Evolutionary conservation across 1,140 invertebrate species (phyloP), one percentile per base, ranked within the genome.

Genomic region (Drosophila kanapiae): DNA sequence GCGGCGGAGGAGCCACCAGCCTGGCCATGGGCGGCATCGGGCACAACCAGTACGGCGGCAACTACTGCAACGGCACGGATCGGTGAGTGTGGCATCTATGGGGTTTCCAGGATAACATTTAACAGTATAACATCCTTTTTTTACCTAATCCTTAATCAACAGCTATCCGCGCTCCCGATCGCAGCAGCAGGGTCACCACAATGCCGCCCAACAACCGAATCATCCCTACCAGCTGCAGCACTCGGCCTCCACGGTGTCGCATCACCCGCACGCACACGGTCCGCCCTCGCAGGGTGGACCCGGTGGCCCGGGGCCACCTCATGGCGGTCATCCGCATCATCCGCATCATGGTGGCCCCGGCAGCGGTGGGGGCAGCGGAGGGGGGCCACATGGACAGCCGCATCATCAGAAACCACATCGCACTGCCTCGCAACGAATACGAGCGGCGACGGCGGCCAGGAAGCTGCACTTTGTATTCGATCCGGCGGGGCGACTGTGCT

Each of bases 381-480:
- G 48, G 29, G 64, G 62, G 1, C 29, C 33, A 3, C 68, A 62
- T 42, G 76, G 60, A 1, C 71, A 58, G 37, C 57, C 80, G 71
- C 82, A 90, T 49, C 88, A 91, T 29, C 77, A 83, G 64, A 91
- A 91, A 61, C 91, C 87, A 27, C 91, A 83, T 71, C 91, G 91
- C 58, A 92, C 91, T 67, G 91, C 91, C 80, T 92, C 91, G 77
- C 86, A 92, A 38, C 56, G 91, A n/a, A 82, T 92, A 38, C 76
- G 91, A 40, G 86, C 91, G 47, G 91, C 88, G 8, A 91, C 85
- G 59, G 91, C 90, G 29, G 80, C 90, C 31, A 65, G 88, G 51
- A 96, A 97, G 83, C 97, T 97, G 96, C 97, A 97, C 35, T 98
- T 98, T 93, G 97, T 98, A 47, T 98, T 98, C 93, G 97, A 98